These are phyloP conservation scores for Oscheius sp. DNA, from an alignment of 2,888 invertebrate species.

Conservation along the genomic window DNA sequence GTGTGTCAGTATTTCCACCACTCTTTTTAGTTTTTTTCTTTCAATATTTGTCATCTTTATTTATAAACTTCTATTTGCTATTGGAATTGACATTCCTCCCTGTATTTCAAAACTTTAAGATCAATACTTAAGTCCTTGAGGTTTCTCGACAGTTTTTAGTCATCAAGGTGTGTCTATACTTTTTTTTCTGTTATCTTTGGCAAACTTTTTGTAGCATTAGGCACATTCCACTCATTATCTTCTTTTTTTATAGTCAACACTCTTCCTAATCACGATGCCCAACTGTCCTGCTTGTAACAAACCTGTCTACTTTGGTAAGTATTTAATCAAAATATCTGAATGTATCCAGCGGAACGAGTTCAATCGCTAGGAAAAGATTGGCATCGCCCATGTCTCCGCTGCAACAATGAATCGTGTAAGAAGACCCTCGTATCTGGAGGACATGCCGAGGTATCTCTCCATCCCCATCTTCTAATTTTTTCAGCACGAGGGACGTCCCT, in stretches of 20 bases:
- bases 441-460: constrained; percentile 75
- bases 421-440: constrained; percentile 78
- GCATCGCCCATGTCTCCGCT: constrained; percentile 79
- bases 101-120: too few species aligned
- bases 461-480: constrained; percentile 12
- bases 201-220: not conserved
- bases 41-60: not conserved
- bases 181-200: not conserved
- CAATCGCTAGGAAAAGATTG: constrained; percentile 80
- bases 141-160: not conserved
- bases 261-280: constrained; percentile 48
- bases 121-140: too few species aligned
- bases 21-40: not conserved
- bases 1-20: not conserved
- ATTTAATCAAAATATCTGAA: not conserved
- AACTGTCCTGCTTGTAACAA: constrained; percentile 67
- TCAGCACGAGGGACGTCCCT: constrained; percentile 79
- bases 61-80: not conserved
- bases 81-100: too few species aligned
- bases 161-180: not conserved
- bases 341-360: constrained; percentile 78
- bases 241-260: too few species aligned
- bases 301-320: constrained; percentile 69
- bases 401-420: constrained; percentile 77
- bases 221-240: not conserved